Conservation (phyloP, 1,140 invertebrate species). For the Drosophila pandora region DNA sequence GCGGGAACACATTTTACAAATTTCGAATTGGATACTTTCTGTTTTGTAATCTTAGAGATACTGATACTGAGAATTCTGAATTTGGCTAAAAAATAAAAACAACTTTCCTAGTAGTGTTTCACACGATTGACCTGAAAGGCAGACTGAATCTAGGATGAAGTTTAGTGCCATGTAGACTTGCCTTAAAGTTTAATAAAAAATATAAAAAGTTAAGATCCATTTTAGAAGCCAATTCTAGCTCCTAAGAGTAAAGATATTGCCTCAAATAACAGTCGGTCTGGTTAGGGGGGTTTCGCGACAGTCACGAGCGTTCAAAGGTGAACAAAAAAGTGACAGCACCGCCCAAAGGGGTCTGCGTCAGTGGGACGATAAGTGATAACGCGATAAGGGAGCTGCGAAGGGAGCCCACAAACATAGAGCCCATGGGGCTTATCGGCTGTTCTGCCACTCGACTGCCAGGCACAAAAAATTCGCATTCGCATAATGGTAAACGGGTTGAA, state of each 20-base stretch:
- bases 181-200: too few species aligned
- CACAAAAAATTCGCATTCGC: constrained; percentile 13
- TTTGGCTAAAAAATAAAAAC: neutral
- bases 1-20: constrained; percentile 66
- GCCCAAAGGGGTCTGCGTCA: constrained; percentile 42
- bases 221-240: neutral
- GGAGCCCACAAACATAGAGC: constrained; percentile 7
- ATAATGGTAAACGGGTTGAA: constrained; percentile 32
- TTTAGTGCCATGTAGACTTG: constrained; percentile 9
- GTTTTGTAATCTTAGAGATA: neutral
- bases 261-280: constrained; percentile 4
- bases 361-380: constrained; percentile 35
- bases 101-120: neutral
- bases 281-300: constrained; percentile 24
- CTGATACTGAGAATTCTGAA: neutral
- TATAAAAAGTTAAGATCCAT: neutral
- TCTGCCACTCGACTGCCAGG: constrained; percentile 41
- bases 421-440: constrained; percentile 55
- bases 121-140: neutral
- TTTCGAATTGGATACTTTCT: constrained; percentile 22
- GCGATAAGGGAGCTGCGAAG: neutral
- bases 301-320: constrained; percentile 53
- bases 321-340: constrained; percentile 11
- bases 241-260: neutral
- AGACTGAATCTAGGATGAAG: constrained; percentile 14